Evolutionary conservation across 2,888 invertebrate genomes (phyloP).

Genomic region (Archips xylosteana): DNA sequence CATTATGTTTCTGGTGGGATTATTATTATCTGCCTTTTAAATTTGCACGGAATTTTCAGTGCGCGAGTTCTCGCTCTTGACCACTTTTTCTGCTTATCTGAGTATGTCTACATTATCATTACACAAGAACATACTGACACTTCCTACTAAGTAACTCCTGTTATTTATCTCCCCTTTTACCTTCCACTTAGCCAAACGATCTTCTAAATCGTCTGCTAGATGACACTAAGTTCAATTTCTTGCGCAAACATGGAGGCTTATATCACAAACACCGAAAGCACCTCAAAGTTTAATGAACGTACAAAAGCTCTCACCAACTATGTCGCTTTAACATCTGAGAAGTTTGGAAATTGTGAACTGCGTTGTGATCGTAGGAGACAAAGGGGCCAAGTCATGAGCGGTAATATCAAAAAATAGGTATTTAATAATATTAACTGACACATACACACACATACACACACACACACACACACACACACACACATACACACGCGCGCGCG

Average conservation of each 20-base stretch:
- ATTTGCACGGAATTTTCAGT: no score
- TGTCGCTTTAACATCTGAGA: slow-evolving; percentile 40
- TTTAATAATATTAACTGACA: no score
- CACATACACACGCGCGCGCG: no score
- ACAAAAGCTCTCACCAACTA: slow-evolving; percentile 41
- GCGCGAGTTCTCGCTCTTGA: background rate
- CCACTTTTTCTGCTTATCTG: background rate
- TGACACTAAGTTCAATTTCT: slow-evolving; percentile 10
- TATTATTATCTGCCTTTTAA: no score
- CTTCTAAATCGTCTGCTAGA: slow-evolving; percentile 3
- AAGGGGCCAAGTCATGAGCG: background rate
- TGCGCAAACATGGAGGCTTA: slow-evolving; percentile 31
- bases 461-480: no score
- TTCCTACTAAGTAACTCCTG: background rate
- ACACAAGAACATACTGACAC: background rate
- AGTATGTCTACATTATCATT: background rate
- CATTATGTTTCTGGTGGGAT: no score
- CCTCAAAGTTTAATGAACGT: slow-evolving; percentile 38
- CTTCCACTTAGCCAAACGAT: slow-evolving; percentile 13
- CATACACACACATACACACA: no score
- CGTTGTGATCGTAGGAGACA: slow-evolving; percentile 1
- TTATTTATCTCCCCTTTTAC: slow-evolving; percentile 14
- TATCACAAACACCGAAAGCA: slow-evolving; percentile 38
- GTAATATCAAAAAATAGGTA: no score
- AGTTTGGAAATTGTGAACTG: slow-evolving; percentile 39